A percentile compares a stretch with the other conserved stretches of the same genome.
phyloP scores from a whole-genome alignment of 2,797 vertebrate genomes.

The Hyperoplus lanceolatus region DNA sequence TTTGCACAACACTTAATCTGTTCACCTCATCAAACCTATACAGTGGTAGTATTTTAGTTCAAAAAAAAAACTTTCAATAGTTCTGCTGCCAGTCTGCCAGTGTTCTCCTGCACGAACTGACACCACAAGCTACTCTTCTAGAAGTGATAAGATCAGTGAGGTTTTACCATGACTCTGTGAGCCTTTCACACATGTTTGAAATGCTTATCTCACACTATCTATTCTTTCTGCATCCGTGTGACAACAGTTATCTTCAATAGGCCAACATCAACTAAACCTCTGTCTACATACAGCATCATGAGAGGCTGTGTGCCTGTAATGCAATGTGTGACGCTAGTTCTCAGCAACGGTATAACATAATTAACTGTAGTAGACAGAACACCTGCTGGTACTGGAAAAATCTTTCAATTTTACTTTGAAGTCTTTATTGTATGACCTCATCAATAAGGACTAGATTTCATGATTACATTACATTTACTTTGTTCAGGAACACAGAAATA shows the following conservation, averaged over 20 bases:
- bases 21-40: neutral
- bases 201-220: neutral
- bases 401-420: neutral
- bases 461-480: neutral
- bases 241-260: neutral
- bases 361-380: neutral
- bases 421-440: neutral
- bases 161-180: neutral
- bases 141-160: conserved; percentile 23
- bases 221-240: neutral
- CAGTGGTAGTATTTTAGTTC: neutral
- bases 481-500: neutral
- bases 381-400: neutral
- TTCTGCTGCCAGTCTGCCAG: neutral
- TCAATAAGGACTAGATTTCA: neutral
- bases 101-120: neutral
- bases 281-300: conserved; percentile 11
- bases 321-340: neutral
- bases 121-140: conserved; percentile 4
- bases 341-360: neutral
- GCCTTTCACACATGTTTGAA: neutral
- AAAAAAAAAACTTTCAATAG: neutral
- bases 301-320: neutral
- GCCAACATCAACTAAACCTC: neutral
- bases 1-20: neutral